These are phyloP conservation scores for Drosophila stalkeri DNA, from an alignment of 2,888 invertebrate species.

Conservation along the genomic window DNA sequence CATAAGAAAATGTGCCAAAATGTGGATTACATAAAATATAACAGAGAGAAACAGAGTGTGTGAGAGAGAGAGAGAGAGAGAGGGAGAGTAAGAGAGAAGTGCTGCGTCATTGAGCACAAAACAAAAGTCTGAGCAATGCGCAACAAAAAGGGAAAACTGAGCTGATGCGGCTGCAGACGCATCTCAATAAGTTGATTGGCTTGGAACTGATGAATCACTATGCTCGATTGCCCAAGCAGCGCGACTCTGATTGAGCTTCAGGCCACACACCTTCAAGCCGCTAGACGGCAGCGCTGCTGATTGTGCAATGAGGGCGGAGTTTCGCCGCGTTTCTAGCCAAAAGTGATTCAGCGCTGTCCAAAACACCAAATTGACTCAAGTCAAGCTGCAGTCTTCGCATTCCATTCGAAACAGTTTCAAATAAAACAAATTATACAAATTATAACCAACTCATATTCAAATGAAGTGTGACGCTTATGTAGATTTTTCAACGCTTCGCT, in stretches of 20 bases:
- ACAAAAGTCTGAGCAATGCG: slow-evolving; percentile 36
- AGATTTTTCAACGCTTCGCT: slow-evolving; percentile 41
- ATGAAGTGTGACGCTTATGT: slow-evolving; percentile 48
- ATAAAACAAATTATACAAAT: neutral
- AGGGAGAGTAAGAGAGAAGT: slow-evolving; percentile 3
- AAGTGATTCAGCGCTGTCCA: slow-evolving; percentile 24
- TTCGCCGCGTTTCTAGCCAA: slow-evolving; percentile 19
- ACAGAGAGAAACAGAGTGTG: slow-evolving; percentile 2
- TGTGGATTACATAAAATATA: slow-evolving; percentile 69
- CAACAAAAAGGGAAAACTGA: slow-evolving; percentile 21
- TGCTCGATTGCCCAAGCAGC: slow-evolving; percentile 28
- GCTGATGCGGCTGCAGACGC: slow-evolving; percentile 31
- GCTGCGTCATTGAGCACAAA: slow-evolving; percentile 74
- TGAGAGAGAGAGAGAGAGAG: neutral
- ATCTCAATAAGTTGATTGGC: slow-evolving; percentile 50
- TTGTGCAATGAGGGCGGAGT: slow-evolving; percentile 37
- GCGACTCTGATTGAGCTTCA: slow-evolving; percentile 19
- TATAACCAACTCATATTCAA: slow-evolving; percentile 53
- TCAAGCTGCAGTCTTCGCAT: slow-evolving; percentile 27
- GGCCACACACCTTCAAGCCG: slow-evolving; percentile 26
- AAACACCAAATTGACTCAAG: neutral
- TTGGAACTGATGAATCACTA: slow-evolving; percentile 68
- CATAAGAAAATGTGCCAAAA: slow-evolving; percentile 72
- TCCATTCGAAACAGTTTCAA: slow-evolving; percentile 2
- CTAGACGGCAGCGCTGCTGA: slow-evolving; percentile 12